Evolutionary conservation across 2,888 invertebrate species (phyloP).

Genomic region (Agrotis segetum): DNA sequence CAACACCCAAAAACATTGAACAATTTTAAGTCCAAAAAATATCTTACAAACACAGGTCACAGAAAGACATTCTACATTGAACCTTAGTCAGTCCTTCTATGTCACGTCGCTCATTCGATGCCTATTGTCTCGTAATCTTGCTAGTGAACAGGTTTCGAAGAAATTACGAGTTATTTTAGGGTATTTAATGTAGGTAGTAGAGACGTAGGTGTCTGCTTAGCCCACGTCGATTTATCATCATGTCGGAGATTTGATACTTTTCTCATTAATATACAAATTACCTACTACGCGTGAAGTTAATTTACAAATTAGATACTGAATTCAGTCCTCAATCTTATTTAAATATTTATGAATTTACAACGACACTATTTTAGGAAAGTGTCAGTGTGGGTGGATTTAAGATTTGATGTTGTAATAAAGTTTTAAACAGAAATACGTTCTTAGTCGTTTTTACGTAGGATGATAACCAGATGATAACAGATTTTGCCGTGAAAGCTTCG

Average conservation of each 20-base stretch:
- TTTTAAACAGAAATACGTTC: neutral
- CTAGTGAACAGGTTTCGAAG: neutral
- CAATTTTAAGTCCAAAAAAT: neutral
- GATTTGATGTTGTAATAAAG: neutral
- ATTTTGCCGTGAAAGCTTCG: no score
- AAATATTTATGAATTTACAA: neutral
- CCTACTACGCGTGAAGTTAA: no score
- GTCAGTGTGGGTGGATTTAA: neutral
- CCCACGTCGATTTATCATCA: constrained; percentile 5
- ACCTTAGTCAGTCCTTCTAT: neutral
- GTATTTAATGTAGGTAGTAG: neutral
- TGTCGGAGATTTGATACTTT: constrained; percentile 1
- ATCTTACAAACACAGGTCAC: no score
- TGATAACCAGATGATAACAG: no score
- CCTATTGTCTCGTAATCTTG: neutral
- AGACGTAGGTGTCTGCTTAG: neutral
- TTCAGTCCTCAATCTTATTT: neutral
- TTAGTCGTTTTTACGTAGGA: no score
- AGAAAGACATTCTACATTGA: neutral
- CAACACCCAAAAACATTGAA: no score
- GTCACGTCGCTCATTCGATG: neutral
- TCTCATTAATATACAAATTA: constrained; percentile 6
- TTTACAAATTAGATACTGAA: neutral
- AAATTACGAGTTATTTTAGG: neutral
- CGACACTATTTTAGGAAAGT: neutral